A percentile compares a stretch with the other conserved stretches of the same genome.
Evolutionary conservation across 2,888 invertebrate species (phyloP).

Genomic region (Conomelus anceps): DNA sequence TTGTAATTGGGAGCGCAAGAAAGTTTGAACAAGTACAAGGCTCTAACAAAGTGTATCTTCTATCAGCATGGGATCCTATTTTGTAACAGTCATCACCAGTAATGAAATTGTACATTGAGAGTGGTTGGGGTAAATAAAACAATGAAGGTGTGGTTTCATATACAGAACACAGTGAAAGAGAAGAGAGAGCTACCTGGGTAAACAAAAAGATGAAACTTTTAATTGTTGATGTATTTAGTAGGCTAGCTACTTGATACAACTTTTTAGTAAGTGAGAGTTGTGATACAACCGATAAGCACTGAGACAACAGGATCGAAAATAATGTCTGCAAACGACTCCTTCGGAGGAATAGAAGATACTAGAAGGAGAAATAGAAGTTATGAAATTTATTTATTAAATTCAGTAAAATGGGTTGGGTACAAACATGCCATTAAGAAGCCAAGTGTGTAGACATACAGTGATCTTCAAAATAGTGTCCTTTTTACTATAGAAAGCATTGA

Average conservation of each 20-base stretch:
- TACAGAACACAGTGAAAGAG: not conserved
- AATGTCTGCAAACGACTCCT: not conserved
- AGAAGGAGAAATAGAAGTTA: not conserved
- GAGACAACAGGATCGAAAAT: not conserved
- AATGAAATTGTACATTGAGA: not conserved
- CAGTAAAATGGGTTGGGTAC: too few relatives aligned
- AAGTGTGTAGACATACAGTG: too few relatives aligned
- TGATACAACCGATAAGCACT: not conserved
- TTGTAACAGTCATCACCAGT: not conserved
- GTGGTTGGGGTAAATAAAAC: not conserved
- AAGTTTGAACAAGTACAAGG: not conserved
- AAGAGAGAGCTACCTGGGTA: not conserved
- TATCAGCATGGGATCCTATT: not conserved
- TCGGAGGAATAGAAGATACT: too few relatives aligned
- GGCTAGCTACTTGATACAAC: too few relatives aligned
- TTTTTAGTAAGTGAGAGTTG: not conserved
- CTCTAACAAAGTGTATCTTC: not conserved
- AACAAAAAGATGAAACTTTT: not conserved
- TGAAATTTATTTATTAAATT: too few relatives aligned
- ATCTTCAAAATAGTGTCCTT: too few relatives aligned
- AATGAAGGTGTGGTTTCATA: not conserved
- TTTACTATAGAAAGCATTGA: too few relatives aligned
- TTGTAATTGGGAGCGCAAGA: not conserved
- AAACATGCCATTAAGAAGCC: too few relatives aligned
- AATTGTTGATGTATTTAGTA: not conserved